These are phyloP conservation scores for Ispidina lecontei DNA, from an alignment of 2,797 vertebrate species.

Conservation along the genomic window DNA sequence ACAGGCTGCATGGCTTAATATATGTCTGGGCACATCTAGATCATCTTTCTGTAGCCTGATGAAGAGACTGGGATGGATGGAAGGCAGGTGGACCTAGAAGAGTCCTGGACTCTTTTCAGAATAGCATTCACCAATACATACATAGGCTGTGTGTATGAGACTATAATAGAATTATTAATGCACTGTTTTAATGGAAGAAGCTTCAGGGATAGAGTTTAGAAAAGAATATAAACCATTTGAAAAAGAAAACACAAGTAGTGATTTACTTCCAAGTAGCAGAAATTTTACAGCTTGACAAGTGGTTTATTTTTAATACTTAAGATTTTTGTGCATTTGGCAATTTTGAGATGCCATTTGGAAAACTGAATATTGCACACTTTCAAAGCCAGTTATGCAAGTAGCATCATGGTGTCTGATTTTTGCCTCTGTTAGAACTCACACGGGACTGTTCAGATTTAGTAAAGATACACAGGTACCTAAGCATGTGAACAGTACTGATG, in stretches of 20 bases:
- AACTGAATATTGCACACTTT: not conserved
- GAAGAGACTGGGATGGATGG: not conserved
- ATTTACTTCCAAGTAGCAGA: not conserved
- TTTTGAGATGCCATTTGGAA: not conserved
- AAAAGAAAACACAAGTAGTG: not conserved
- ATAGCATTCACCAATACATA: rapidly evolving
- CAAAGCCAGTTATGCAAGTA: not conserved
- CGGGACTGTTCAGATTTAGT: not conserved
- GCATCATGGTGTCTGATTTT: not conserved
- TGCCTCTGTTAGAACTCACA: not conserved
- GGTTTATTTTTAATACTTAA: not conserved
- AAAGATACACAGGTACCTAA: not conserved
- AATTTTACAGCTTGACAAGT: not conserved
- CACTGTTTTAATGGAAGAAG: not conserved
- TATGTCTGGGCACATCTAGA: not conserved
- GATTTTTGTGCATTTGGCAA: not conserved
- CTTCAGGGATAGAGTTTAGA: not conserved
- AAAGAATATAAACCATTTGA: not conserved
- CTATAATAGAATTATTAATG: not conserved
- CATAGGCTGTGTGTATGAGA: rapidly evolving
- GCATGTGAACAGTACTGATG: not conserved
- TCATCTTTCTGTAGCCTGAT: not conserved
- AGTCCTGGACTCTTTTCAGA: not conserved
- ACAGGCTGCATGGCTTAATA: not conserved
- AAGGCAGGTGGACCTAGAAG: not conserved